Base-by-base conservation (phyloP, 2,797 vertebrate genomes). In the Aldrovandia affinis region DNA sequence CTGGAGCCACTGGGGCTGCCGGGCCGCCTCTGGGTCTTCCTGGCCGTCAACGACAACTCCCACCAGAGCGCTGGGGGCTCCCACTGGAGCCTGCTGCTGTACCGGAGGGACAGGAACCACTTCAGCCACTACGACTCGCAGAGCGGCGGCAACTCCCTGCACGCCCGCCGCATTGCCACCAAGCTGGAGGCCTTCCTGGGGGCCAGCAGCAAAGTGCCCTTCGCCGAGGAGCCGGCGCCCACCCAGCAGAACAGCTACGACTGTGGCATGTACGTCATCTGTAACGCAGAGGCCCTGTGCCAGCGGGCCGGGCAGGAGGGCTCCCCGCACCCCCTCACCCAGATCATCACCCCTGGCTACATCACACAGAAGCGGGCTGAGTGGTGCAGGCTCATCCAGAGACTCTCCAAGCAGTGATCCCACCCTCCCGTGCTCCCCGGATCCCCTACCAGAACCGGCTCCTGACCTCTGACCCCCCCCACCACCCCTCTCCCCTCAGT, bases 181-280 rank as follows among this genome's bases (percentile, higher is more conserved):
- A 98, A 97, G 89, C 87, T 99, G 50, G 96, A 98, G 88, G 89
- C 93, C 81, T 97, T 98, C 85, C 85, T 99, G 85, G 94, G 95
- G 2, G 89, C 90, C 0, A 93, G 91, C 78, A 89, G 93, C 20
- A 95, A 94, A 87, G 88, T 93, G 12, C 84, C 87, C 81, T 98
- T 99, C 0, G 86, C 92, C 73, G 98, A 99, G 89, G 97, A 99
- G 92, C 94, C 93, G n/a, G 95, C 97, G 0, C 98, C 98, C 0
- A 92, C 94, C 0, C 98, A 99, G 93, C 96, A 99, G 92, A 99
- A 99, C 94, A 98, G 97, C 94, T 99, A 98, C 30, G 98, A 99
- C 95, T 99, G 98, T 59, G 98, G 98, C 90, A 99, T 99, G 98
- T 99, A 99, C 0, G 98, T 99, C 68, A 97, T 99, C 90, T 99